These are phyloP conservation scores for Calameuta pallipes DNA, from an alignment of 2,888 invertebrate genomes.

Conservation along the genomic window DNA sequence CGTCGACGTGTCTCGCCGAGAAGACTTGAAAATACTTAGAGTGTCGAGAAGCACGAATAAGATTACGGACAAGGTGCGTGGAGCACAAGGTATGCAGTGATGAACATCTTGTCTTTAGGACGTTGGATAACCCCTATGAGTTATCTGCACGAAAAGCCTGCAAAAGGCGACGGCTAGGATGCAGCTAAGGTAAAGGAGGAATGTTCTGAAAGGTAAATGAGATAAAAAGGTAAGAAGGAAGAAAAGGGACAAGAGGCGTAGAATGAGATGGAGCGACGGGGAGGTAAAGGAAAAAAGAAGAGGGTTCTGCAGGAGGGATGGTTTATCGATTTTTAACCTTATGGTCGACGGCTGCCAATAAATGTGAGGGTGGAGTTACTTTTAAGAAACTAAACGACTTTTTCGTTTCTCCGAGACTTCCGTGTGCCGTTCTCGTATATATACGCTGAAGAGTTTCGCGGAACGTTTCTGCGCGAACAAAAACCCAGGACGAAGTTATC, in stretches of 20 bases:
- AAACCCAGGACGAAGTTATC: not conserved
- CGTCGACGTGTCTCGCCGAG: not conserved
- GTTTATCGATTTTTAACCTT: conserved; percentile 3
- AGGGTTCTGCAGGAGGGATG: not conserved
- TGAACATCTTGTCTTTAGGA: not conserved
- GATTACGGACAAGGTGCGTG: not conserved
- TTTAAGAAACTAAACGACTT: not conserved
- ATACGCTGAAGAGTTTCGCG: not conserved
- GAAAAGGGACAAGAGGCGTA: not conserved
- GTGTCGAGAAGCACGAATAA: not conserved
- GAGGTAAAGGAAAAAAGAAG: not conserved
- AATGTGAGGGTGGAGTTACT: not conserved
- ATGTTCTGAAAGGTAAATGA: not conserved
- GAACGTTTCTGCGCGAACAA: not conserved
- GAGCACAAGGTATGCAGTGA: not conserved
- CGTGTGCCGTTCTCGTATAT: not conserved
- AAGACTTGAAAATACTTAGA: not conserved
- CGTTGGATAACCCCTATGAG: not conserved
- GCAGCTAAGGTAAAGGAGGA: not conserved
- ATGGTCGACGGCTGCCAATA: not conserved
- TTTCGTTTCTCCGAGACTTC: not conserved
- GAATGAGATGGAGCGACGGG: not conserved
- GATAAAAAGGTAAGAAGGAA: not conserved
- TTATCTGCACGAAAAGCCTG: not conserved
- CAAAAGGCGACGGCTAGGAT: not conserved